Evolutionary conservation across 2,797 vertebrate genomes (phyloP).

Genomic region (Sebastolobus alascanus): DNA sequence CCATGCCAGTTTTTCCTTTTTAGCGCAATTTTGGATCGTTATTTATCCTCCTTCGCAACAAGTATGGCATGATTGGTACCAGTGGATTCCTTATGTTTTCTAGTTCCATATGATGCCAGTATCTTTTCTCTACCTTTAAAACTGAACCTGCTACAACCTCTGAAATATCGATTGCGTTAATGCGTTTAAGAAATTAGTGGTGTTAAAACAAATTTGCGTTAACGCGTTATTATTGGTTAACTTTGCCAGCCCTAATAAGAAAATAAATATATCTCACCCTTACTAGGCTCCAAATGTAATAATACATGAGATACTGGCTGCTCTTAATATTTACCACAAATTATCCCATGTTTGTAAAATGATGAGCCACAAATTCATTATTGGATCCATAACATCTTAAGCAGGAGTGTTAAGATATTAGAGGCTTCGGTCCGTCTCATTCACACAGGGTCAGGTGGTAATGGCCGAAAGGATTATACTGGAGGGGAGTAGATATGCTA

Average conservation of each 20-base stretch:
- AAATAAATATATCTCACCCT: neutral
- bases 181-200: no score
- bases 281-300: neutral
- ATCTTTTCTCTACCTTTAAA: no score
- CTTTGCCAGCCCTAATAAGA: neutral
- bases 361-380: conserved; percentile 39
- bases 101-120: no score
- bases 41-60: no score
- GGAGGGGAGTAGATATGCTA: conserved; percentile 60
- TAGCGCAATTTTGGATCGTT: no score
- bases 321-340: conserved; percentile 14
- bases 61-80: no score
- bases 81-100: no score
- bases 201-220: no score
- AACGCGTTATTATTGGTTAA: no score
- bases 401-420: conserved; percentile 39
- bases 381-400: conserved; percentile 40
- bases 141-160: no score
- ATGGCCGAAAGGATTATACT: conserved; percentile 73
- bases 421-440: conserved; percentile 45
- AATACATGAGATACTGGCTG: neutral
- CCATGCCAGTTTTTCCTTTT: no score
- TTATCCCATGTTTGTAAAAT: neutral
- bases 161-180: no score
- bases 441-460: conserved; percentile 71